Base-by-base conservation (phyloP, 2,888 invertebrate genomes). In the Aspidiotus rigidus region DNA sequence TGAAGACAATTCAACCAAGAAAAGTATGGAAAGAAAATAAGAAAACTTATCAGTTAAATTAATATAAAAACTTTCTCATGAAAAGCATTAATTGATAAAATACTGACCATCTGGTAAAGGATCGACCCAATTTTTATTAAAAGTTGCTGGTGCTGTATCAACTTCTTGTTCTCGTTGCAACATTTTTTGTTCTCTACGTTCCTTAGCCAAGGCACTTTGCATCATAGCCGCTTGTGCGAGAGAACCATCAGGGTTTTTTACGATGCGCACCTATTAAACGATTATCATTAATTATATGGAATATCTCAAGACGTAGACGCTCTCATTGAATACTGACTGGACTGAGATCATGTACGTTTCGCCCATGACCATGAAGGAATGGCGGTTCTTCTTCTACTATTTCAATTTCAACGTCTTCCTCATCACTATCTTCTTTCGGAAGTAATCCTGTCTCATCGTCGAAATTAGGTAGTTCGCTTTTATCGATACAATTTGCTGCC, bases 181-280 rank as follows among this genome's bases (percentile, higher is more conserved):
- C 92, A 94, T 93, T 79, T 99, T 98, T 75, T 91, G 86, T 77
- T 99, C 99, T 59, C 98, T 81, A 64, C 99, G 82, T 77, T 99
- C 99, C 77, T 99, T 99, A 0, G 98, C 92, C 57, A 99, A 78
- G 0, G 99, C 99, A 11, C 92, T 93, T 79, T 99, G 99, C 96
- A 96, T 99, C 93, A 99, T 96, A 0, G 99, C 99, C 0, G 99
- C 96, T 79, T 99, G 99, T 0, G 98, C 98, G 28, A 99, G 79
- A 0, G 97, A 97, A 0, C 99, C 99, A 78, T 99, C 99, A 0
- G 99, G 99, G 82, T 99, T 99, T 81, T 97, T 97, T 0, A 98
- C 94, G 73, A 98, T 97, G 73, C 84, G 79, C 16, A 84, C 74
- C 74, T 74, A 49, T 28, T 28, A 28, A 28, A 28, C 28, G 28